phyloP scores from a whole-genome alignment of 2,113 vertebrate genomes.

The Paedocypris sp. region DNA sequence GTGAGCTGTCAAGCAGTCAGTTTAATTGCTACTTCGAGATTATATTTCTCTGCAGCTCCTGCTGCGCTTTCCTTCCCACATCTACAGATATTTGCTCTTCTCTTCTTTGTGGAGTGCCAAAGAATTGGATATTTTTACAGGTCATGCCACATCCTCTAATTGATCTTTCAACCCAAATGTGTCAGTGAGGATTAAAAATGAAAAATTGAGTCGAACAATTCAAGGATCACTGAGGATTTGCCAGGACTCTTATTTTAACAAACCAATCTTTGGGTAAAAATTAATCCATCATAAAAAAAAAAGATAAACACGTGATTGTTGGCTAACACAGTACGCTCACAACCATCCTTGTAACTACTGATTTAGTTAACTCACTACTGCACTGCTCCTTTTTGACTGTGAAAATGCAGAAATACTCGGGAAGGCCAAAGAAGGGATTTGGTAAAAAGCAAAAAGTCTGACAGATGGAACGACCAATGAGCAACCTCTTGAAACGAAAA shows the following conservation, averaged over 20 bases:
- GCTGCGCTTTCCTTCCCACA: neutral
- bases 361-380: too few relatives aligned
- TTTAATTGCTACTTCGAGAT: conserved; percentile 17
- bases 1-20: neutral
- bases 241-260: neutral
- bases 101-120: neutral
- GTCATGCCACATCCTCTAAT: conserved; percentile 7
- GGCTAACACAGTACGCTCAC: too few relatives aligned
- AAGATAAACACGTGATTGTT: too few relatives aligned
- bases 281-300: too few relatives aligned
- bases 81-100: neutral
- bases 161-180: conserved; percentile 2
- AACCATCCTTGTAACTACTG: too few relatives aligned
- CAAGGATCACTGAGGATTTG: neutral
- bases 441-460: too few relatives aligned
- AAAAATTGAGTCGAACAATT: neutral
- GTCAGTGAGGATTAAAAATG: neutral
- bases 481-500: too few relatives aligned
- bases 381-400: too few relatives aligned
- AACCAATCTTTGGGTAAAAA: neutral
- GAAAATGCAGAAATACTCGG: too few relatives aligned
- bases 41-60: neutral
- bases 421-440: too few relatives aligned
- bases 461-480: too few relatives aligned
- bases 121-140: neutral